Base-by-base conservation (phyloP, 2,888 invertebrate genomes). In the Gryllus longicercus region DNA sequence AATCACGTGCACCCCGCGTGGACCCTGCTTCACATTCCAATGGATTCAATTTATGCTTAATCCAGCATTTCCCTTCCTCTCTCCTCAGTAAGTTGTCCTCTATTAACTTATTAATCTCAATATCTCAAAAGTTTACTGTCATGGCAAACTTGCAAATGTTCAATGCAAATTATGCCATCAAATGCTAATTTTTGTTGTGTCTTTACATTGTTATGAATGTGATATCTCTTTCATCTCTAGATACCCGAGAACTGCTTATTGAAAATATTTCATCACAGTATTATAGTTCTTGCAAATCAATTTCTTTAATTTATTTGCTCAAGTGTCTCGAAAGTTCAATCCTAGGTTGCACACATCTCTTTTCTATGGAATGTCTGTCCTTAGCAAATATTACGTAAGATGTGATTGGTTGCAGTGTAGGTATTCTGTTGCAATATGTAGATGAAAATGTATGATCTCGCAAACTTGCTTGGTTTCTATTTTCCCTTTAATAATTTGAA, bases 291-390 rank as follows among this genome's bases (percentile, higher is more conserved):
- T 38, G 38, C 38, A 38, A 38, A 38, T 5, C 38, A 38, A 5
- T 38, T 38, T 38, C 5, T 38, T 38, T 38, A 38, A 38, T 38
- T 38, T 38, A 38, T 38, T 14, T 63, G 63, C 63, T 63, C 63
- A 63, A 63, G 11, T 18, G 63, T 63, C 11, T 63, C 63, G 63
- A 63, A 63, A 63, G 3, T 63, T 63, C 63, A 63, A n/a, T 63
- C 63, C 8, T 63, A n/a, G 63, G n/a, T 63, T 63, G 63, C 63
- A 63, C 63, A 63, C 63, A 63, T 63, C 63, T 63, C 63, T n/a
- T 63, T 63, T 63, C 3, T 63, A 4, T 63, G 63, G 63, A 63
- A 63, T 63, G 63, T 18, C 63, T 63, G 63, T 63, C n/a, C 14
- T 14, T 63, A 18, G 63, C n/a, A 18, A 18, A 63, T 11, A 63